These are phyloP conservation scores for Diacarnus erythraeanus DNA, from an alignment of 37 sponge, comb jelly and placozoan genomes.

Conservation along the genomic window DNA sequence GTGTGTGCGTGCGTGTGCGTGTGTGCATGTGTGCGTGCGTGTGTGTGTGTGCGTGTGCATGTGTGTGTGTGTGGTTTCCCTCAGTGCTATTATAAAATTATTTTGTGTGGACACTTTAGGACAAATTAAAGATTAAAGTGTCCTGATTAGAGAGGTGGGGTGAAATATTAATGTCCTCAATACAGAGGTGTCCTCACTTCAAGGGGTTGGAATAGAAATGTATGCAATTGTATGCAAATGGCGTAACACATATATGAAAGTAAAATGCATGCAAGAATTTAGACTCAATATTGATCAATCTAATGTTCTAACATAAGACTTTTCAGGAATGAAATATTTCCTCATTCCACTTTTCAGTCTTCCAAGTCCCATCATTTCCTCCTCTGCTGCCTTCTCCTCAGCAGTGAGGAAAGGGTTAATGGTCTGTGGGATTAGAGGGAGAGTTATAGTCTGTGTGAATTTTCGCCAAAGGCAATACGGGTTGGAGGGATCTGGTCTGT, in stretches of 20 bases:
- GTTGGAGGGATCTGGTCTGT: not conserved
- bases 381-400: conserved; percentile 27
- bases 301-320: conserved; percentile 6
- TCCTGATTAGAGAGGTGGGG: too few relatives aligned
- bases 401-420: conserved; percentile 65
- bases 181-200: too few relatives aligned
- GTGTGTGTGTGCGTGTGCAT: too few relatives aligned
- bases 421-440: conserved; percentile 41
- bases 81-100: not conserved
- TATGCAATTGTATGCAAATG: too few relatives aligned
- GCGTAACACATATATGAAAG: too few relatives aligned
- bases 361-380: not conserved
- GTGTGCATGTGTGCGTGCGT: too few relatives aligned
- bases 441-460: conserved; percentile 17
- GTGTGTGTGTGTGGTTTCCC: too few relatives aligned
- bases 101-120: not conserved
- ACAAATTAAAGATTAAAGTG: not conserved
- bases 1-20: too few relatives aligned
- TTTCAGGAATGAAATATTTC: conserved; percentile 41
- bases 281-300: too few relatives aligned
- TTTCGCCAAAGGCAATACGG: not conserved
- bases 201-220: too few relatives aligned
- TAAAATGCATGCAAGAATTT: too few relatives aligned
- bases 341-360: not conserved
- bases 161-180: too few relatives aligned